phyloP scores from a whole-genome alignment of 2,888 invertebrate genomes.

The Graphium colonna region DNA sequence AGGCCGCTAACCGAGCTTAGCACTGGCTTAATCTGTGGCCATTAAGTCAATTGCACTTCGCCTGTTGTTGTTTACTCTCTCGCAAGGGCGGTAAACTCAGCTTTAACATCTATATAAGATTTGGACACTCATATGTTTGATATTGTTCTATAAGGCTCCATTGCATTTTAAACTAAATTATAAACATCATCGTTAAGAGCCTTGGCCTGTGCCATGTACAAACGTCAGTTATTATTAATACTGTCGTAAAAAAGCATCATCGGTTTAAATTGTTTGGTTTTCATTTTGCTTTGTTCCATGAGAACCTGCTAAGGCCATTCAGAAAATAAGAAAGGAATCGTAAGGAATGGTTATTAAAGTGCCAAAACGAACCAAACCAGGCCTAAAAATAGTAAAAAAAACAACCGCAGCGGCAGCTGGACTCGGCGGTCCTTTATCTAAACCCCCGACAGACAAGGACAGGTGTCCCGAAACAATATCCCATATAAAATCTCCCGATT shows the following conservation, averaged over 20 bases:
- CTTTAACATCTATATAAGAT: background rate
- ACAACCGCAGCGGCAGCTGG: conserved; percentile 21
- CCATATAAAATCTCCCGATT: conserved; percentile 31
- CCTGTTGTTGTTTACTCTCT: conserved; percentile 20
- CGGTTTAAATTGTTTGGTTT: no score
- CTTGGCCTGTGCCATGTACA: no score
- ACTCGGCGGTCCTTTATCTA: conserved; percentile 35
- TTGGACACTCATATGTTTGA: no score
- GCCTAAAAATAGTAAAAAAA: conserved; percentile 31
- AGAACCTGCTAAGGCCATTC: no score
- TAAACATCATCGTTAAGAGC: no score
- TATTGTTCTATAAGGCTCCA: no score
- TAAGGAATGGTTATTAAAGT: conserved; percentile 16
- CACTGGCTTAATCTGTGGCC: conserved; percentile 17
- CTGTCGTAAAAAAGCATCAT: no score
- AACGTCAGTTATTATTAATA: no score
- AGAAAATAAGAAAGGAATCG: no score
- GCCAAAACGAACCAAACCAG: background rate
- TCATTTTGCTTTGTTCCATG: no score
- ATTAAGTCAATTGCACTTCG: conserved; percentile 17
- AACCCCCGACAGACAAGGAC: conserved; percentile 57
- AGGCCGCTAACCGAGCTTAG: conserved; percentile 11
- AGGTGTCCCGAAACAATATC: conserved; percentile 50
- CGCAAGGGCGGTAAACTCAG: background rate
- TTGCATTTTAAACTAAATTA: no score